These are phyloP conservation scores for Melopsittacus undulatus DNA, from an alignment of 2,797 vertebrate genomes.

Conservation along the genomic window DNA sequence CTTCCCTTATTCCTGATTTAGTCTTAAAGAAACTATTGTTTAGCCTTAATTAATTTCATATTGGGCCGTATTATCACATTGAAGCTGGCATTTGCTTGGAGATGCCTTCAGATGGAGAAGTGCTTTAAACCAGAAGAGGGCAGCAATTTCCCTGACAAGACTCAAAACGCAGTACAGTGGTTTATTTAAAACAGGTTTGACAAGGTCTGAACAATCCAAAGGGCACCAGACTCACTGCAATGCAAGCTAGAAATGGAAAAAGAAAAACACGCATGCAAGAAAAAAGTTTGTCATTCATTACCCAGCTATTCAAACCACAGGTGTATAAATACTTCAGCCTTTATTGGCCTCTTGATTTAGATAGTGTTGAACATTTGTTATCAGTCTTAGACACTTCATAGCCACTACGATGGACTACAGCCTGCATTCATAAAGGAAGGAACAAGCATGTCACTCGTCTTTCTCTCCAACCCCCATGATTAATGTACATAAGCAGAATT, in stretches of 20 bases:
- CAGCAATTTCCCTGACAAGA: constrained; percentile 74
- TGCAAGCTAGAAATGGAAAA: background rate
- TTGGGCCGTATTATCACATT: constrained; percentile 28
- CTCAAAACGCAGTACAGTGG: background rate
- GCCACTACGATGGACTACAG: background rate
- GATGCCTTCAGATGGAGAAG: background rate
- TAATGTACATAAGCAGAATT: constrained; percentile 42
- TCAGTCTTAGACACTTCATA: background rate
- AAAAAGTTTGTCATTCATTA: constrained; percentile 47
- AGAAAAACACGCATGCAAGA: background rate
- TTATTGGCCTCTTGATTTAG: constrained; percentile 8
- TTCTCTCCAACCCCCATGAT: background rate
- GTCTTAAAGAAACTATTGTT: constrained; percentile 64
- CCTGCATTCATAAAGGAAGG: background rate
- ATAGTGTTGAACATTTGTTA: constrained; percentile 5
- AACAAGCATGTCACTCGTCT: background rate
- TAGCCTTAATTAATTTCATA: constrained; percentile 54
- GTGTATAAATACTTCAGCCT: constrained; percentile 47
- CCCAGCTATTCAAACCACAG: constrained; percentile 43
- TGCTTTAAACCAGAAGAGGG: constrained; percentile 73
- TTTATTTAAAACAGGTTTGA: constrained; percentile 61
- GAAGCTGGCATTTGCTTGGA: background rate
- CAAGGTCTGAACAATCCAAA: constrained; percentile 55
- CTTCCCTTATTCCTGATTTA: constrained; percentile 36
- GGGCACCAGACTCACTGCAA: constrained; percentile 3